Percentiles rank a stretch among this genome's conserved stretches.
These are phyloP conservation scores for Tribolium madens DNA, from an alignment of 1,140 invertebrate species.

Conservation along the genomic window DNA sequence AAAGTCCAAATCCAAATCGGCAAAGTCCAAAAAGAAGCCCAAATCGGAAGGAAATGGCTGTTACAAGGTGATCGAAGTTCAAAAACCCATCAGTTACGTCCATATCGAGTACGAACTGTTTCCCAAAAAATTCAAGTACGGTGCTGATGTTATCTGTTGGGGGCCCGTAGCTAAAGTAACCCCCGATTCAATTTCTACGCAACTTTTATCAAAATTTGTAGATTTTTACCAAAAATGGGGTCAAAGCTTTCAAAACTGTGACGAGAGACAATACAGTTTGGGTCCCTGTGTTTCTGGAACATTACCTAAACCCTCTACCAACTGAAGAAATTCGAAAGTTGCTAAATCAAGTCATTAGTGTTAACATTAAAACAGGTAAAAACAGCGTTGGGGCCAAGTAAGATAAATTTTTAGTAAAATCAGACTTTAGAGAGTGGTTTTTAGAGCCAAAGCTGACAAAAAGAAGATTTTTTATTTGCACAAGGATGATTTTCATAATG, in stretches of 20 bases:
- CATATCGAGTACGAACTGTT: constrained; percentile 51
- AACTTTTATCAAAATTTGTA: not conserved
- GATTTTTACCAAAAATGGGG: constrained; percentile 37
- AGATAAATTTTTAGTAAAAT: not conserved
- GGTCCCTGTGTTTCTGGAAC: constrained; percentile 45
- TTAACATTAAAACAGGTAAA: constrained; percentile 9
- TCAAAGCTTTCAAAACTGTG: constrained; percentile 27
- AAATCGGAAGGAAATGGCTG: not conserved
- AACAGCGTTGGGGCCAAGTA: constrained; percentile 30
- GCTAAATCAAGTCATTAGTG: not conserved
- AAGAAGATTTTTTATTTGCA: constrained; percentile 37
- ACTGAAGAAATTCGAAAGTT: constrained; percentile 18
- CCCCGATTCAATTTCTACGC: not conserved
- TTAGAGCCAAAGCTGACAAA: constrained; percentile 48
- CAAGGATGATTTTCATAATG: constrained; percentile 21
- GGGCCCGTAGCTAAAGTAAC: constrained; percentile 48
- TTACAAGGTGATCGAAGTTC: constrained; percentile 8
- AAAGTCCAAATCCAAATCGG: constrained; percentile 8
- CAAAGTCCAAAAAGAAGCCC: not conserved
- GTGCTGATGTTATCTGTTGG: constrained; percentile 51
- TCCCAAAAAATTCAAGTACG: constrained; percentile 45
- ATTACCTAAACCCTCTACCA: constrained; percentile 27
- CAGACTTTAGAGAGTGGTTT: not conserved
- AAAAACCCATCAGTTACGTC: constrained; percentile 15
- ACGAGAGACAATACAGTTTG: constrained; percentile 28